Evolutionary conservation across 2,888 invertebrate species (phyloP).

Genomic region (Apotomis betuletana): DNA sequence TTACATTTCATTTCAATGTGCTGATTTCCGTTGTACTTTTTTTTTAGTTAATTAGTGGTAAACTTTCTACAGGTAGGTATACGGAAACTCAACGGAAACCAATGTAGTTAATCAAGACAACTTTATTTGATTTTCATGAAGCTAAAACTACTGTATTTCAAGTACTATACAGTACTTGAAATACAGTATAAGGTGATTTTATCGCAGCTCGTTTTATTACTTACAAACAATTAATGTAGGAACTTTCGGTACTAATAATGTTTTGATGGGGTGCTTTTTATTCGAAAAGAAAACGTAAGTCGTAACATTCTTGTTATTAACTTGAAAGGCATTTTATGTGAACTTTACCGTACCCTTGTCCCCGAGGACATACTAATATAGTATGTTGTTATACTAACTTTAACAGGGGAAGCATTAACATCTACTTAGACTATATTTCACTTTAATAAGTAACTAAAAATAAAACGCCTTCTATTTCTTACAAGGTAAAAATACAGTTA

Average conservation of each 20-base stretch:
- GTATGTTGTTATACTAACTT: not conserved
- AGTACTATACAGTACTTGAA: not conserved
- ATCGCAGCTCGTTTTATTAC: conserved; percentile 1
- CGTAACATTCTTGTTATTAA: conserved; percentile 40
- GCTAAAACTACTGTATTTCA: not conserved
- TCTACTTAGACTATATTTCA: too few species aligned
- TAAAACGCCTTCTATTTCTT: too few species aligned
- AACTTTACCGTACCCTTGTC: conserved; percentile 50
- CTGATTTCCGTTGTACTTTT: not conserved
- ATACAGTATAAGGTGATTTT: not conserved
- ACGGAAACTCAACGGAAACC: too few species aligned
- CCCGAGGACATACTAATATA: conserved; percentile 49
- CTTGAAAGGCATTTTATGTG: conserved; percentile 49
- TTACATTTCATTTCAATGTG: conserved; percentile 5
- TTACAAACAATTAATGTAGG: conserved; percentile 5
- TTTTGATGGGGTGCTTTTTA: conserved; percentile 12
- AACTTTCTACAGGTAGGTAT: too few species aligned
- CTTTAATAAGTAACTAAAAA: too few species aligned
- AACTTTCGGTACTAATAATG: conserved; percentile 23
- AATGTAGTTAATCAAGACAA: not conserved
- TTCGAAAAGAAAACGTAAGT: conserved; percentile 32
- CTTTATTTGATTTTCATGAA: not conserved
- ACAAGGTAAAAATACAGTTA: too few species aligned
- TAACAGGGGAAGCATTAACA: not conserved
- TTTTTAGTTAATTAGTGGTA: too few species aligned